Percentiles rank a stretch among this genome's conserved stretches.
Conservation (phyloP, 1,140 invertebrate species). For the Calosoma granatense region DNA sequence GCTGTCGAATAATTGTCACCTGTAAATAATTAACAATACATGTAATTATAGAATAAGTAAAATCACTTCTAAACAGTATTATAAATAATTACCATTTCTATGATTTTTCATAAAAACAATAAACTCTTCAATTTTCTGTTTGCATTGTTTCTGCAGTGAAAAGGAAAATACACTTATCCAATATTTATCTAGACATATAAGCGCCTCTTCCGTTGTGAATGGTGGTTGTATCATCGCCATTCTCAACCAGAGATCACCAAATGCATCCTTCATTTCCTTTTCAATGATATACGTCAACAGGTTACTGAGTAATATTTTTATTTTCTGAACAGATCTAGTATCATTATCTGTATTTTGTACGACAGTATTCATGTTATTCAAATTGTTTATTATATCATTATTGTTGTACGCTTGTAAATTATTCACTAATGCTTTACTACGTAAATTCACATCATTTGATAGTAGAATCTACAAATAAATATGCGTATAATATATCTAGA, state of each 20-base stretch:
- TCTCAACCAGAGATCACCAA: not conserved
- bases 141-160: not conserved
- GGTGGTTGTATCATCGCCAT: not conserved
- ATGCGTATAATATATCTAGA: not conserved
- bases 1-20: not conserved
- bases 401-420: not conserved
- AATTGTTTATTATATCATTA: not conserved
- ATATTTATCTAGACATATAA: not conserved
- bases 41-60: not conserved
- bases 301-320: not conserved
- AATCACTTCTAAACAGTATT: too few species aligned
- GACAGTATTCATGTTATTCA: not conserved
- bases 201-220: not conserved
- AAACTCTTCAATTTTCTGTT: slow-evolving; percentile 2
- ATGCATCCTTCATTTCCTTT: not conserved
- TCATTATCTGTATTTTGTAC: not conserved
- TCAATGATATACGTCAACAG: not conserved
- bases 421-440: not conserved
- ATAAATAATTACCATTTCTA: not conserved
- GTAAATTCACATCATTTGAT: slow-evolving; percentile 6
- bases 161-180: slow-evolving; percentile 3
- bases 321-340: not conserved
- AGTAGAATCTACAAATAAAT: not conserved
- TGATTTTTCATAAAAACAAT: not conserved
- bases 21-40: not conserved